Evolutionary conservation across 92 coral and sea anemone species (phyloP).

Genomic region (Blastomussa wellsi): DNA sequence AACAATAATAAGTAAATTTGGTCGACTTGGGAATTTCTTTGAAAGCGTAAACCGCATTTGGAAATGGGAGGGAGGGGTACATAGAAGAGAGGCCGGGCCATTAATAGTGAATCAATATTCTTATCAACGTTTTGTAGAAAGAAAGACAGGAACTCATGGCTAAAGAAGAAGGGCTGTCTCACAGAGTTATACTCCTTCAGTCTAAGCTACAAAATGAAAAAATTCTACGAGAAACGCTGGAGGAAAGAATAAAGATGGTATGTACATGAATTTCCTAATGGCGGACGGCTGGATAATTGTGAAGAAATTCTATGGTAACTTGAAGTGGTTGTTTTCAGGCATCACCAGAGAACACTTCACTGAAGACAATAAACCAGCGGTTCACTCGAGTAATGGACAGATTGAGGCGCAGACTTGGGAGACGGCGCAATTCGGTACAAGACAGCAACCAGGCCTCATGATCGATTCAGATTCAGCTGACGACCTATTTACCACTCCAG

Average conservation of each 20-base stretch:
- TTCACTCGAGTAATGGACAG: background rate
- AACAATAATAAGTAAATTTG: too few relatives aligned
- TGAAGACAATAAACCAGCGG: background rate
- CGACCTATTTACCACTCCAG: background rate
- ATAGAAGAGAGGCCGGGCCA: too few relatives aligned
- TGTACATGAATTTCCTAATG: background rate
- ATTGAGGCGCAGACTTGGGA: background rate
- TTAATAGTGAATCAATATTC: background rate
- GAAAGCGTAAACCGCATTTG: too few relatives aligned
- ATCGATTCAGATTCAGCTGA: background rate
- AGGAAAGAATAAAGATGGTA: constrained; percentile 1
- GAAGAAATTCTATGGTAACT: too few relatives aligned
- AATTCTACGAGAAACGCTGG: background rate
- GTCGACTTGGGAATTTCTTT: too few relatives aligned
- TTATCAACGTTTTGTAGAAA: background rate
- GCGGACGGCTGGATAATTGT: too few relatives aligned
- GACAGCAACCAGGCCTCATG: background rate
- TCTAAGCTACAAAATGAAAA: background rate
- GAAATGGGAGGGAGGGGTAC: too few relatives aligned
- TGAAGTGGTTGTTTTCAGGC: background rate
- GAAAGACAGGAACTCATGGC: constrained; percentile 10
- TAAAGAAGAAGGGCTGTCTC: background rate
- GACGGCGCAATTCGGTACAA: background rate
- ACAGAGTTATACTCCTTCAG: background rate
- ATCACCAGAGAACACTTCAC: background rate